Conservation (phyloP, 1,140 invertebrate species). For the Zaprionus gabonicus region DNA sequence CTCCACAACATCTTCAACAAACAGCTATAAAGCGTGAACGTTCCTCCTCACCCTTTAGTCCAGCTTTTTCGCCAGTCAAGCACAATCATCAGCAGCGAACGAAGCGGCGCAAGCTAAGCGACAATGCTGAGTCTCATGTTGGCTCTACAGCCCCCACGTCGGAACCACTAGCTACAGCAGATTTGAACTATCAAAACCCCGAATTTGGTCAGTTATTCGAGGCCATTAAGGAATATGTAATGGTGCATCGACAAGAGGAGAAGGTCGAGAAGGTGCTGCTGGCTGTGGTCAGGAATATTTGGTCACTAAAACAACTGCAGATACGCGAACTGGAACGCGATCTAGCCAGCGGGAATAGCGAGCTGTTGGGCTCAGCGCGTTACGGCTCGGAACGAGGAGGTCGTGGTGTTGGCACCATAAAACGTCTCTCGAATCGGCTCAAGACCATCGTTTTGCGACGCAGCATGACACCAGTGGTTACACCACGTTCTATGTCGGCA, state of each 20-base stretch:
- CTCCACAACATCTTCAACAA: neutral
- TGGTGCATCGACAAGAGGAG: constrained; percentile 58
- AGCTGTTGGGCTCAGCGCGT: constrained; percentile 39
- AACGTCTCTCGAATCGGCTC: constrained; percentile 66
- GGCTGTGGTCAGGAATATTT: constrained; percentile 61
- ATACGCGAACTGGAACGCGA: constrained; percentile 59
- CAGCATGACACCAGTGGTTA: constrained; percentile 53
- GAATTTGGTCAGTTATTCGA: constrained; percentile 59
- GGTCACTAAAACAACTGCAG: constrained; percentile 61
- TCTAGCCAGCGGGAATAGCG: constrained; percentile 18
- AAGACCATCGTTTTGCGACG: constrained; percentile 55
- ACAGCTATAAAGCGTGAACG: constrained; percentile 64
- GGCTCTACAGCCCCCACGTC: neutral
- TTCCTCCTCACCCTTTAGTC: constrained; percentile 68
- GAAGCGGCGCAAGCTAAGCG: constrained; percentile 64
- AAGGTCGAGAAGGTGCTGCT: constrained; percentile 60
- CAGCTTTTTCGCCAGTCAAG: constrained; percentile 72
- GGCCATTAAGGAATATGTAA: constrained; percentile 64
- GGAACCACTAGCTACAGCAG: constrained; percentile 10
- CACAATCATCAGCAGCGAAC: constrained; percentile 46
- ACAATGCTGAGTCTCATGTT: constrained; percentile 42
- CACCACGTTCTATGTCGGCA: neutral
- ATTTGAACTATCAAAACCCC: constrained; percentile 45
- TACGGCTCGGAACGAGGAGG: constrained; percentile 26
- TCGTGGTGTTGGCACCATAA: constrained; percentile 47